Evolutionary conservation across 1,140 invertebrate genomes (phyloP).

Genomic region (Drosophila fuyamai): DNA sequence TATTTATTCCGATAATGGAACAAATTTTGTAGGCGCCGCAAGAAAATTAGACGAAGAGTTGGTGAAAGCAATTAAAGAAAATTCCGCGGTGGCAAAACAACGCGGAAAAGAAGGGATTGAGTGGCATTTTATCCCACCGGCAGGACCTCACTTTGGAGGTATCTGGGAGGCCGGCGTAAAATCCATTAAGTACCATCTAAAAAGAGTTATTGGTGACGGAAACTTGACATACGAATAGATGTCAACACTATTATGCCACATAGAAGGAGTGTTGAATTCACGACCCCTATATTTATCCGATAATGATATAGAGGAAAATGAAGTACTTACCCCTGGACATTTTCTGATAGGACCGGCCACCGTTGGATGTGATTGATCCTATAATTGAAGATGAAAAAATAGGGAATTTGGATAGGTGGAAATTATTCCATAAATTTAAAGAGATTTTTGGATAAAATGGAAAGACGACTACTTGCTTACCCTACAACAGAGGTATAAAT

Average conservation of each 20-base stretch:
- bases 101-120: background rate
- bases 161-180: too few species aligned
- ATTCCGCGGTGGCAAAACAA: background rate
- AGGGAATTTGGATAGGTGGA: too few species aligned
- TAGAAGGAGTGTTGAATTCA: too few species aligned
- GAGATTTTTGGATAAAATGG: too few species aligned
- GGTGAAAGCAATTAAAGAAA: background rate
- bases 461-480: background rate
- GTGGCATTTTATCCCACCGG: slow-evolving; percentile 5
- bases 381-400: background rate
- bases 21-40: background rate
- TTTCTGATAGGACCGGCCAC: slow-evolving; percentile 6
- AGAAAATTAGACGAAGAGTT: slow-evolving; percentile 3
- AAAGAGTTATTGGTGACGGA: too few species aligned
- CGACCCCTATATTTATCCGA: too few species aligned
- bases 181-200: too few species aligned
- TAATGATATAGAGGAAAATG: too few species aligned
- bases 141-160: too few species aligned
- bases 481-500: background rate
- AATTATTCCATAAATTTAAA: too few species aligned
- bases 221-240: too few species aligned
- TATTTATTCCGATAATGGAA: slow-evolving; percentile 1
- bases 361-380: background rate
- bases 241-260: too few species aligned
- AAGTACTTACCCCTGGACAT: background rate